These are phyloP conservation scores for Anoplophora glabripennis DNA, from an alignment of 1,140 invertebrate species.

Conservation along the genomic window DNA sequence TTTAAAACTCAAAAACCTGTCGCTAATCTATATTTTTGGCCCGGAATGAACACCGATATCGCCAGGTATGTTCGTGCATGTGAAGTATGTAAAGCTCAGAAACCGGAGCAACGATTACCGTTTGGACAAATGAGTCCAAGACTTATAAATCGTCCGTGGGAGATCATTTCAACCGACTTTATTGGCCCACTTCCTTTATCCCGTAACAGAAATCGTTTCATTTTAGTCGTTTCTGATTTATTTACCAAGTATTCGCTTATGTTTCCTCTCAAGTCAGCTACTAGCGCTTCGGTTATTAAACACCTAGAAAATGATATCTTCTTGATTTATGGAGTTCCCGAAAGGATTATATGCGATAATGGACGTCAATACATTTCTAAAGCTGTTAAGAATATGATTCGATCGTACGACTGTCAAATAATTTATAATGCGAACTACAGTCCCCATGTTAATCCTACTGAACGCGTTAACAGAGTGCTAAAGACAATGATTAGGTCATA, in stretches of 20 bases:
- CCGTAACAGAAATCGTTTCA: conserved; percentile 30
- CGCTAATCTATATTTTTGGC: conserved; percentile 36
- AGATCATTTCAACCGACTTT: conserved; percentile 38
- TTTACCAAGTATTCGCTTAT: conserved; percentile 18
- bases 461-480: too few relatives aligned
- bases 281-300: neutral
- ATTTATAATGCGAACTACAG: too few relatives aligned
- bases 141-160: conserved; percentile 1
- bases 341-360: too few relatives aligned
- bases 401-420: too few relatives aligned
- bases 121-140: conserved; percentile 5
- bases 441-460: too few relatives aligned
- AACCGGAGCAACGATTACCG: conserved; percentile 5
- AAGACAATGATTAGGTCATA: too few relatives aligned
- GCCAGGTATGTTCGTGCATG: conserved; percentile 21
- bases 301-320: too few relatives aligned
- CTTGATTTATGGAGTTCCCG: too few relatives aligned
- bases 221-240: conserved; percentile 41
- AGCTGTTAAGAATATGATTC: too few relatives aligned
- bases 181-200: conserved; percentile 38
- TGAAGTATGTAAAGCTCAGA: conserved; percentile 10
- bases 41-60: conserved; percentile 28
- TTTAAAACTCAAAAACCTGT: conserved; percentile 32
- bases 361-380: too few relatives aligned
- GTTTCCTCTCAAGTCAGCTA: conserved; percentile 13